Evolutionary conservation across 1,140 invertebrate genomes (phyloP).

Genomic region (Atta colombica): DNA sequence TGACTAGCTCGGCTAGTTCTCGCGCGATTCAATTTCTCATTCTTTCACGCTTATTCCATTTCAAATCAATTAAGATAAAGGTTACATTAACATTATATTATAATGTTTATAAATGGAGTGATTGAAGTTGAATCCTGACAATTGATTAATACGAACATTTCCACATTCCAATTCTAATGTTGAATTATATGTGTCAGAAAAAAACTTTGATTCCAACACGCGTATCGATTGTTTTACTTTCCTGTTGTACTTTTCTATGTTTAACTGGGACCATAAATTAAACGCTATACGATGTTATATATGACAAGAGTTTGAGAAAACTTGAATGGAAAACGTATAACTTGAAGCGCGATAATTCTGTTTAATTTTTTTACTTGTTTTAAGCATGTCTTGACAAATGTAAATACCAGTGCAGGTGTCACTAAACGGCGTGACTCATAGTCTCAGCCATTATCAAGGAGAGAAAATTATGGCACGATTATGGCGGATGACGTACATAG

Average conservation of each 20-base stretch:
- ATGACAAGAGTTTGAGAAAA: not conserved
- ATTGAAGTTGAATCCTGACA: too few relatives aligned
- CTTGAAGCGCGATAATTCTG: not conserved
- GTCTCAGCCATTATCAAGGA: not conserved
- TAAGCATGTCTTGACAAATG: not conserved
- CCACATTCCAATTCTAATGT: not conserved
- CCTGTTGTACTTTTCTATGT: not conserved
- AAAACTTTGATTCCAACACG: not conserved
- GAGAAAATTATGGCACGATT: constrained; percentile 27
- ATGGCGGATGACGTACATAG: not conserved
- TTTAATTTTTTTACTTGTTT: not conserved
- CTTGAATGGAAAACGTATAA: not conserved
- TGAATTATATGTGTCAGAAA: not conserved
- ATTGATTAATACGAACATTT: not conserved
- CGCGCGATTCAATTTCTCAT: not conserved
- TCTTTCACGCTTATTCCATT: not conserved
- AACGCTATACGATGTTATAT: not conserved
- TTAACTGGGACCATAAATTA: not conserved
- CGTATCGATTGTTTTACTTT: not conserved
- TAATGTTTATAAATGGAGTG: not conserved
- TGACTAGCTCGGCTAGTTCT: not conserved
- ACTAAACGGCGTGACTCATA: constrained; percentile 38
- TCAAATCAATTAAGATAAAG: not conserved
- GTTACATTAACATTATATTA: not conserved
- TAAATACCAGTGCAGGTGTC: constrained; percentile 36